Evolutionary conservation across 2,113 vertebrate genomes (phyloP), one percentile per base, ranked within the genome.

Genomic region (Erythrolamprus reginae): DNA sequence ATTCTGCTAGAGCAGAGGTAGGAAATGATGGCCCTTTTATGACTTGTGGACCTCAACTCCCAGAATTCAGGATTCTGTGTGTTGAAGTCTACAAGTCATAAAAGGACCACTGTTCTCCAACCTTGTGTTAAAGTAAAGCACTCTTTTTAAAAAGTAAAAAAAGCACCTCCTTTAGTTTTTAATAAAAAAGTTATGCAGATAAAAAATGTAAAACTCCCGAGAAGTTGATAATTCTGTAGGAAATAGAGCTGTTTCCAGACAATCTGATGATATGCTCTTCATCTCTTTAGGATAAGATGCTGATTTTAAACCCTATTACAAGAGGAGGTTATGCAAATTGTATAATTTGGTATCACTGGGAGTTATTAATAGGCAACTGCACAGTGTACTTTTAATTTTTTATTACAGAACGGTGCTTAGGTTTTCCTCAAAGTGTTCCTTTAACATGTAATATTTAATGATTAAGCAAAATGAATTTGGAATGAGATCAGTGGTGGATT

Each of bases 341-440:
- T 89, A 8, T 56, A 86, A 91, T 19, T 70, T 10, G 50, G 55
- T 84, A 87, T 51, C 88, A 93, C 8, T 65, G 92, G 77, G 8
- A 0, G 10, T 92, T 91, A 19, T 92, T 93, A 94, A 91, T 87
- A 70, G 26, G 48, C 48, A 94, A 65, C 86, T 92, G 55, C 5
- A 45, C 9, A 82, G 2, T 89, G 15, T 88, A 90, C 48, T 24
- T 51, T 42, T 13, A 83, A 56, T 12, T 86, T 4, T 65, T 42
- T 8, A 17, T 70, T 93, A 87, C 12, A 50, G 45, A 47, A 50
- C 26, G 51, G 21, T 50, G 17, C 50, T 52, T 91, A 83, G 51
- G 9, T 88, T 28, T 88, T 61, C 55, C 38, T 48, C 58, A 48
- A 87, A 42, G 5, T 86, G 13, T 84, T 84, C 1, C 86, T 93